phyloP scores from a whole-genome alignment of 2,797 vertebrate species.

The Sarcoramphus papa region DNA sequence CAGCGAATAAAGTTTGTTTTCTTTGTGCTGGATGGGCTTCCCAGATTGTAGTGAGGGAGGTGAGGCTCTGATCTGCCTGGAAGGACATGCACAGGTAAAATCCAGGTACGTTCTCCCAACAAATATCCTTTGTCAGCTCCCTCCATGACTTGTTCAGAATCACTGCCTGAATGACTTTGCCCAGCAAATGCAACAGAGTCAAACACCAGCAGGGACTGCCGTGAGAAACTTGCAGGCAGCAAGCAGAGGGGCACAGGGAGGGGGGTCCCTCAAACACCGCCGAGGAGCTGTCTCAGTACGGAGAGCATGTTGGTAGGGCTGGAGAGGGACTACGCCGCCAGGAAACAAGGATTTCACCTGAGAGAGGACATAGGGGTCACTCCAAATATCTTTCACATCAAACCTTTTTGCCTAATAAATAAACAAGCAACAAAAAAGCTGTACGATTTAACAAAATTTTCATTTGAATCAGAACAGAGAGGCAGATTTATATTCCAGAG shows the following conservation, averaged over 20 bases:
- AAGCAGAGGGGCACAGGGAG: not conserved
- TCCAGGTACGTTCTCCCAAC: not conserved
- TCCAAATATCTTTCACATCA: not conserved
- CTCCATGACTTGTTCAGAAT: constrained; percentile 27
- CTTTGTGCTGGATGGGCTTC: not conserved
- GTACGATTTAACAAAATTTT: not conserved
- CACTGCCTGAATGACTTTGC: constrained; percentile 49
- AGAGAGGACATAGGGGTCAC: not conserved
- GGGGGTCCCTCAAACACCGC: not conserved
- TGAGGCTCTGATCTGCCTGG: not conserved
- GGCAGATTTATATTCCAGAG: not conserved
- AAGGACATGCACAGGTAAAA: not conserved
- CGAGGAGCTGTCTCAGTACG: not conserved
- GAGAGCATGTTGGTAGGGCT: not conserved
- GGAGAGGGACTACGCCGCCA: not conserved
- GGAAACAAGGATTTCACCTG: not conserved
- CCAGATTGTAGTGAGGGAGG: not conserved
- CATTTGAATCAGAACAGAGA: not conserved
- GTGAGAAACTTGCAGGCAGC: not conserved
- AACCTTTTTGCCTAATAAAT: not conserved
- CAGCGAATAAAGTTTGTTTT: not conserved
- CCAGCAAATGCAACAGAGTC: constrained; percentile 7
- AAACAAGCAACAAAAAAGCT: not conserved
- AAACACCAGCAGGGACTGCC: constrained; percentile 4
- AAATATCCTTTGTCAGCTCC: constrained; percentile 17